Base-by-base conservation (phyloP, 64 coral and sea anemone species). In the Orbicella faveolata region DNA sequence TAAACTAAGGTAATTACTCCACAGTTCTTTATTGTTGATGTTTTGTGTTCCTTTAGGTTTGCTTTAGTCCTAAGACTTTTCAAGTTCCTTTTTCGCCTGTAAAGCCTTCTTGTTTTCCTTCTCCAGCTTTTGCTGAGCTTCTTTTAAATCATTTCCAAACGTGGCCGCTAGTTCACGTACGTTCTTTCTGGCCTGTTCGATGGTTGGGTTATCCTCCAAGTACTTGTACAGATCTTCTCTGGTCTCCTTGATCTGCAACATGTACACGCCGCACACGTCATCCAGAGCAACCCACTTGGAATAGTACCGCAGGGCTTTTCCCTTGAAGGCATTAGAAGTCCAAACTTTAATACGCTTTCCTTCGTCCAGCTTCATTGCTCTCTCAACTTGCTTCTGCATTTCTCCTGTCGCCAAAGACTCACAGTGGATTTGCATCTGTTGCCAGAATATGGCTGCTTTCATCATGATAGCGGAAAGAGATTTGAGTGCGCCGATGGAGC, bases 231-330 rank as follows among this genome's bases (percentile, higher is more conserved):
- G 73, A 83, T 94, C 92, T 77, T 89, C 0, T 48, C 92, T 88
- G 35, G 92, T 94, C 0, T 89, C 23, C 72, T 77, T 89, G 92
- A 94, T 94, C 48, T 94, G 92, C 16, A 59, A 8, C 92, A 89
- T 94, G 87, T 89, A 94, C 51, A 64, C 77, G 16, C 73, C 87
- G 57, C 92, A 94, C 35, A 94, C 92, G 81, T 89, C 87, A 78
- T 89, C 87, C 23, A 94, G 70, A 75, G 92, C 92, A 61, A 94
- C 87, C 92, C 92, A 94, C 53, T 84, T 89, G 67, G 87, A 83
- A 85, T 94, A 94, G 62, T 94, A 84, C 12, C 16, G 44, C 57
- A 94, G 20, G 52, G 69, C 87, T 19, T 65, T 68, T 63, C 18
- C 12, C 57, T 94, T 94, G 92, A 94, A 94, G 6, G 52, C 15